Evolutionary conservation across 2,888 invertebrate genomes (phyloP), one percentile per base, ranked within the genome.

Genomic region (Aplocera efformata): DNA sequence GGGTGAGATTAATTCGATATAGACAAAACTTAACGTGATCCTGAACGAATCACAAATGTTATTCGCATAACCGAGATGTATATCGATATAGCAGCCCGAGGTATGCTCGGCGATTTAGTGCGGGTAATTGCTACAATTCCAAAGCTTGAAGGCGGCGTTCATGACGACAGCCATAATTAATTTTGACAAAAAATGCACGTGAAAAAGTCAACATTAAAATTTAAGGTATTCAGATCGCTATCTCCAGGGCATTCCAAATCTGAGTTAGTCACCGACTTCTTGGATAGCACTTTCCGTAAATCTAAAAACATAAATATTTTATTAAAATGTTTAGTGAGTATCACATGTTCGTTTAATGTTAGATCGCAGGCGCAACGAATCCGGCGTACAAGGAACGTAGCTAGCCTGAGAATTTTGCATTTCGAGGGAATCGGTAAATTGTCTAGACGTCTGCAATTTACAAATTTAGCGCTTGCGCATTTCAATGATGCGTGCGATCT

Each of bases 391-490:
- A 58, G 53, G 57, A 51, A 46, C n/a, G n/a, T n/a, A n/a, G 50
- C 56, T 62, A 70, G 71, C 64, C 61, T 65, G 62, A 41, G 46
- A 47, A 48, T 72, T 74, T 71, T 70, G 67, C 58, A 54, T 41
- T 50, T 20, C 28, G 26, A 49, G 68, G 70, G 78, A 76, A 72
- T 67, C 64, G 61, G 72, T 72, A 76, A 69, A 72, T 5, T 76
- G 79, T 79, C 82, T 83, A 82, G 85, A 81, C 82, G 61, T 72
- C 75, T 73, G 71, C 72, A 71, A 79, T 82, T 83, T 81, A 72
- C 76, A 74, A 73, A 82, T 80, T 79, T 76, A 76, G 79, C 76
- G 80, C 67, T 67, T 68, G 73, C 74, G 84, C 79, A 84, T 84
- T 74, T 71, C 69, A 84, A 83, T 83, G 74, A 79, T 79, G 69